A percentile compares a stretch with the other conserved stretches of the same genome.
phyloP scores from a whole-genome alignment of 1,140 invertebrate genomes.

The Drosophila sturtevanti region DNA sequence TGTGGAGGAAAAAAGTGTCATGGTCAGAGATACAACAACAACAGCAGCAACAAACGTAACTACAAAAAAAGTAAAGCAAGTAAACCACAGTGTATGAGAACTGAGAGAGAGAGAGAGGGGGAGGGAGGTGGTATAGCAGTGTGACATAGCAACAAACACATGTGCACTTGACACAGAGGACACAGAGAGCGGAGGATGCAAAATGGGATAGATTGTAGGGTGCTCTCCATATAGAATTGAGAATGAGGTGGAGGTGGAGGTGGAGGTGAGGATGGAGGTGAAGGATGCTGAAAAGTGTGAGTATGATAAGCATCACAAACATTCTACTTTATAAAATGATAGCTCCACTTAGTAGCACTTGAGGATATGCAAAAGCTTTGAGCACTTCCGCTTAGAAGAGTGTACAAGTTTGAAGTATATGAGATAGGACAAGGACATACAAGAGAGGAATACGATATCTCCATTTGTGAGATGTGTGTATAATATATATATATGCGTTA shows the following conservation, averaged over 20 bases:
- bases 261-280: too few relatives aligned
- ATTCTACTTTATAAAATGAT: slow-evolving; percentile 59
- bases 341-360: slow-evolving; percentile 76
- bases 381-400: slow-evolving; percentile 64
- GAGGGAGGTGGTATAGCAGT: neutral
- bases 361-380: slow-evolving; percentile 74
- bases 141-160: slow-evolving; percentile 49
- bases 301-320: slow-evolving; percentile 66
- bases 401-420: neutral
- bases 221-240: neutral
- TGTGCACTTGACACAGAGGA: slow-evolving; percentile 59
- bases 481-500: neutral
- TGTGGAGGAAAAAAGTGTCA: slow-evolving; percentile 64
- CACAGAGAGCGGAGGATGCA: neutral
- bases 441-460: neutral
- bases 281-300: slow-evolving; percentile 24
- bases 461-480: neutral
- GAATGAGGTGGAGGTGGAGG: slow-evolving; percentile 5
- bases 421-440: slow-evolving; percentile 1
- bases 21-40: slow-evolving; percentile 60
- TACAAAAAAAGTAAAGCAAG: slow-evolving; percentile 13
- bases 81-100: slow-evolving; percentile 19
- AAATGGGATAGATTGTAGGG: neutral
- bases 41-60: neutral
- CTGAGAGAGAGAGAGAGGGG: neutral